Conservation (phyloP, 2,113 vertebrate species). For the Calyptommatus sinebrachiatus region DNA sequence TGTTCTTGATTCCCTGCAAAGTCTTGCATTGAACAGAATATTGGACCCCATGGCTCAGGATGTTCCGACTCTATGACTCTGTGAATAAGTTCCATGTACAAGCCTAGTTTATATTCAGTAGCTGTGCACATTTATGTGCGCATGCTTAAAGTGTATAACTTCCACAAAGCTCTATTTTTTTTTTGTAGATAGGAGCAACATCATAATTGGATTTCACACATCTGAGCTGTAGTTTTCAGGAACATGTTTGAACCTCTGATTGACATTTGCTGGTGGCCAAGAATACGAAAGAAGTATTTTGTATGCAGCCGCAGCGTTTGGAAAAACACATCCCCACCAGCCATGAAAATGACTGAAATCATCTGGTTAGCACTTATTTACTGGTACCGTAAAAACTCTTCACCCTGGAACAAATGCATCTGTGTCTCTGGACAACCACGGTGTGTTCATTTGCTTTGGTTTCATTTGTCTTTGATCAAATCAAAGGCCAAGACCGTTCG, state of each 20-base stretch:
- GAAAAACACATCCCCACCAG: neutral
- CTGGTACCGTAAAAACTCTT: neutral
- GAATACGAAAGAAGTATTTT: neutral
- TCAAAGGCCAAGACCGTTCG: neutral
- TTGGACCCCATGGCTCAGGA: too few species aligned
- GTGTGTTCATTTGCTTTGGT: fast-evolving
- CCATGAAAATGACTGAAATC: fast-evolving
- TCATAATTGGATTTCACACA: neutral
- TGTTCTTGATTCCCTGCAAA: too few species aligned
- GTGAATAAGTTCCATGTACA: neutral
- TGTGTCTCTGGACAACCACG: neutral
- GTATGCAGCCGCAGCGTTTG: conserved; percentile 5
- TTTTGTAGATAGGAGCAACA: neutral
- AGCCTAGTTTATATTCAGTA: too few species aligned
- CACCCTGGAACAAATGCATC: neutral
- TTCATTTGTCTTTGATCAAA: neutral
- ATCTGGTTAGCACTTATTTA: neutral
- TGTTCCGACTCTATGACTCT: too few species aligned
- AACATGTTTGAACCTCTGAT: fast-evolving
- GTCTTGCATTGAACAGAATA: too few species aligned
- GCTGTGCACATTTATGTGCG: too few species aligned
- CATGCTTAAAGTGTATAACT: too few species aligned
- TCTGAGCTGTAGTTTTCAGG: conserved; percentile 4
- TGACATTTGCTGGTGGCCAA: neutral
- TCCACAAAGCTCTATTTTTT: neutral